Evolutionary conservation across 1,140 invertebrate genomes (phyloP).

Genomic region (Bombus soroeensis): DNA sequence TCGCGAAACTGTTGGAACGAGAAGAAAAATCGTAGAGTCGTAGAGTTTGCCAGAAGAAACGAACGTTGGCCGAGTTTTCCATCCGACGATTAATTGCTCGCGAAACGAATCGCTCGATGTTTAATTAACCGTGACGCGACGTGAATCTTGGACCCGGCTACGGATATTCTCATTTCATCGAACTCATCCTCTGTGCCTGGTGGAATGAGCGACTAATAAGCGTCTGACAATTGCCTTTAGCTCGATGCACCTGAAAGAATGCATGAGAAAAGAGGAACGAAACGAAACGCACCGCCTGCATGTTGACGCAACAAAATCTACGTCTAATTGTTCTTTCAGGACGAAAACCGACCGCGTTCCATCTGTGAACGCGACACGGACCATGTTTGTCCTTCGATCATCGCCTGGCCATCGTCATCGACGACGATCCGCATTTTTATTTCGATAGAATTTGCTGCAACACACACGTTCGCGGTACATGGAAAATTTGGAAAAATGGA

Average conservation of each 20-base stretch:
- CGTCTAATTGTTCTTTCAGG: slow-evolving; percentile 71
- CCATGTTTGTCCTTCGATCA: background rate
- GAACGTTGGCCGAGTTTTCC: background rate
- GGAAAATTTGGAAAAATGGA: background rate
- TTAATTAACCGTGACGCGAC: slow-evolving; percentile 1
- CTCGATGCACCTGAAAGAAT: slow-evolving; percentile 66
- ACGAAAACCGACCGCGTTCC: slow-evolving; percentile 50
- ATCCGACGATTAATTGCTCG: background rate
- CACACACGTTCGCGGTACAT: background rate
- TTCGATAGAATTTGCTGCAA: slow-evolving; percentile 24
- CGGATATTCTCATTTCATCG: slow-evolving; percentile 56
- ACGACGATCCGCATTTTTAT: slow-evolving; percentile 24
- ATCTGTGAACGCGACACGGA: slow-evolving; percentile 31
- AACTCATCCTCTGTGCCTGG: slow-evolving; percentile 68
- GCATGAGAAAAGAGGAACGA: slow-evolving; percentile 71
- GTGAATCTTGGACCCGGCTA: background rate
- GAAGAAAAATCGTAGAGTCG: too few relatives aligned
- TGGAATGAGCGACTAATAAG: slow-evolving; percentile 67
- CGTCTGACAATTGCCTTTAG: slow-evolving; percentile 68
- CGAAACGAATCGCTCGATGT: slow-evolving; percentile 1
- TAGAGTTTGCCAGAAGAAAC: background rate
- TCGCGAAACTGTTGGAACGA: too few relatives aligned
- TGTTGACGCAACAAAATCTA: slow-evolving; percentile 69
- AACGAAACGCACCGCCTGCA: slow-evolving; percentile 70
- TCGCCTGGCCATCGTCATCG: slow-evolving; percentile 5